Conservation (phyloP, 2,888 invertebrate genomes). For the Drosophila leonis region DNA sequence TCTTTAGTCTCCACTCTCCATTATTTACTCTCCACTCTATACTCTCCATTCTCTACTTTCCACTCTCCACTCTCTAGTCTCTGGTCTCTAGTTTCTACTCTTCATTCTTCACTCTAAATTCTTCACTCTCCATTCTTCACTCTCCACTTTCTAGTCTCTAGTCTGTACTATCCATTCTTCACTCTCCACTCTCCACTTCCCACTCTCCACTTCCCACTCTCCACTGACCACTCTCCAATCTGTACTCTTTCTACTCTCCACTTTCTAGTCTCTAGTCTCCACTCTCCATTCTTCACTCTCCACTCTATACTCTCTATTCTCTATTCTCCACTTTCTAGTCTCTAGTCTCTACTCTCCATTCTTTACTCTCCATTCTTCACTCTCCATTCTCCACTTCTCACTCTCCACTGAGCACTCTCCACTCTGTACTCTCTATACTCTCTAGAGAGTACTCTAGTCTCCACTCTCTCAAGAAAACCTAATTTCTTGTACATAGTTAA, state of each 20-base stretch:
- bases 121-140: not conserved
- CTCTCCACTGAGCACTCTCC: fast-evolving
- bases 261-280: not conserved
- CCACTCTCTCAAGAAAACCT: not conserved
- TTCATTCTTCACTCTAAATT: not conserved
- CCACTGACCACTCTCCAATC: not conserved
- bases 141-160: not conserved
- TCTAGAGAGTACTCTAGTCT: too few species aligned
- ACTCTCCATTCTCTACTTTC: not conserved
- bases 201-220: not conserved
- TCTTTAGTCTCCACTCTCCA: not conserved
- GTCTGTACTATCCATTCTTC: not conserved
- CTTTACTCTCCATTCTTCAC: not conserved
- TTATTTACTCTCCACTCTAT: not conserved
- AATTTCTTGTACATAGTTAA: slow-evolving; percentile 2
- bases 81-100: not conserved
- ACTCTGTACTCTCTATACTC: too few species aligned
- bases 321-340: not conserved
- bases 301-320: not conserved
- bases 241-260: not conserved
- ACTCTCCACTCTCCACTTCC: not conserved
- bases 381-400: not conserved
- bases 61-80: not conserved
- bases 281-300: too few species aligned
- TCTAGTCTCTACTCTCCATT: not conserved